A percentile compares a stretch with the other conserved stretches of the same genome.
Evolutionary conservation across 2,888 invertebrate species (phyloP).

Genomic region (Heliconius sara): DNA sequence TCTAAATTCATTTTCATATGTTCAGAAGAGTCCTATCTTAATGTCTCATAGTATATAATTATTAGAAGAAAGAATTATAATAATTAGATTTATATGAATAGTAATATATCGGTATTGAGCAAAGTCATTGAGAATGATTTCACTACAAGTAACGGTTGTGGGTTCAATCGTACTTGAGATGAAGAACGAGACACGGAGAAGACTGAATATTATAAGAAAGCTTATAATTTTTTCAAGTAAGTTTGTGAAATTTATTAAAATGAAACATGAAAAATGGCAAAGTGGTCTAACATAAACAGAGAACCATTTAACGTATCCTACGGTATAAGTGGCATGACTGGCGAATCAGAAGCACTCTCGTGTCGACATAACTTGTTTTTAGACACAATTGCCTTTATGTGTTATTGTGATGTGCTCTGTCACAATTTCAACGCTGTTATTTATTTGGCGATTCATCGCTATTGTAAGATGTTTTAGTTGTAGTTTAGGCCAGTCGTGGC

Average conservation of each 20-base stretch:
- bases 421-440: conserved; percentile 18
- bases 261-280: not conserved
- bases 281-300: not conserved
- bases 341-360: conserved; percentile 59
- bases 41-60: no score
- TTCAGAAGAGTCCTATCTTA: no score
- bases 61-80: no score
- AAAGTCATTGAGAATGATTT: not conserved
- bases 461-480: conserved; percentile 2
- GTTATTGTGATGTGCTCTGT: conserved; percentile 31
- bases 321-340: conserved; percentile 59
- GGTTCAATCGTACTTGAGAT: not conserved
- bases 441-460: conserved; percentile 11
- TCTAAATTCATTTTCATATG: no score
- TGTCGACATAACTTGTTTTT: conserved; percentile 59
- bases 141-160: not conserved
- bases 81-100: no score
- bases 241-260: not conserved
- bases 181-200: no score
- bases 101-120: no score
- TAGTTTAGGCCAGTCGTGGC: not conserved
- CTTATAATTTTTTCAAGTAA: not conserved
- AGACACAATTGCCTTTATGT: conserved; percentile 56
- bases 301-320: conserved; percentile 49
- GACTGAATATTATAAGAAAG: no score